Evolutionary conservation across 1,140 invertebrate genomes (phyloP).

Genomic region (Bombus pascuorum): DNA sequence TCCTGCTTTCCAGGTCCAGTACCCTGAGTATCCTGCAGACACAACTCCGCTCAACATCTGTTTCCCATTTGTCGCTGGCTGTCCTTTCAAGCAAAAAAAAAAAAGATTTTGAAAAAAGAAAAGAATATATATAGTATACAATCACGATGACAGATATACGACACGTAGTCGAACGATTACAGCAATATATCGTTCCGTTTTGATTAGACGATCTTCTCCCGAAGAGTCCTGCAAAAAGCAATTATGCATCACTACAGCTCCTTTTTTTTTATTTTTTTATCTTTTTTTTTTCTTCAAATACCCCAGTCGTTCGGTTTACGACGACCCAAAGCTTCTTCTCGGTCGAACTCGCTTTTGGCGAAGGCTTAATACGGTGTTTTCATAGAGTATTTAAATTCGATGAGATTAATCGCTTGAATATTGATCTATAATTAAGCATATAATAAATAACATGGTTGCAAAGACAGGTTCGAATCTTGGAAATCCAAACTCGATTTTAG

Average conservation of each 20-base stretch:
- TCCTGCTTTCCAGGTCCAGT: conserved; percentile 81
- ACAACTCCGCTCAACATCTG: conserved; percentile 80
- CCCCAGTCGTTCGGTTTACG: background rate
- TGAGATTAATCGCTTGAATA: too few species aligned
- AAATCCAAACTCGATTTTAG: too few species aligned
- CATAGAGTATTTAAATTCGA: too few species aligned
- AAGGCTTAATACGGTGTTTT: background rate
- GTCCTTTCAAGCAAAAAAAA: conserved; percentile 74
- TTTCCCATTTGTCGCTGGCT: conserved; percentile 78
- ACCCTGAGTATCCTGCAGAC: conserved; percentile 81
- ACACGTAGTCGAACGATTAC: conserved; percentile 42
- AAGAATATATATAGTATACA: conserved; percentile 30
- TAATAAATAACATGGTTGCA: too few species aligned
- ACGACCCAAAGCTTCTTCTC: conserved; percentile 5
- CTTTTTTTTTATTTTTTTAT: conserved; percentile 8
- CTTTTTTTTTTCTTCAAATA: background rate
- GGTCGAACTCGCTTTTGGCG: conserved; percentile 17
- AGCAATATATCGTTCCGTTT: conserved; percentile 49
- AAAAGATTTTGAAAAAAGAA: background rate
- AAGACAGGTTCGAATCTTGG: too few species aligned
- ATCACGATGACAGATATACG: conserved; percentile 50
- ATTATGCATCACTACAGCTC: conserved; percentile 52
- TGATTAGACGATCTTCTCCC: conserved; percentile 39
- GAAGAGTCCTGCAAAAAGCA: conserved; percentile 42
- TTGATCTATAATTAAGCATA: too few species aligned